Evolutionary conservation across 1,140 invertebrate genomes (phyloP).

Genomic region (Drosophila melanica): DNA sequence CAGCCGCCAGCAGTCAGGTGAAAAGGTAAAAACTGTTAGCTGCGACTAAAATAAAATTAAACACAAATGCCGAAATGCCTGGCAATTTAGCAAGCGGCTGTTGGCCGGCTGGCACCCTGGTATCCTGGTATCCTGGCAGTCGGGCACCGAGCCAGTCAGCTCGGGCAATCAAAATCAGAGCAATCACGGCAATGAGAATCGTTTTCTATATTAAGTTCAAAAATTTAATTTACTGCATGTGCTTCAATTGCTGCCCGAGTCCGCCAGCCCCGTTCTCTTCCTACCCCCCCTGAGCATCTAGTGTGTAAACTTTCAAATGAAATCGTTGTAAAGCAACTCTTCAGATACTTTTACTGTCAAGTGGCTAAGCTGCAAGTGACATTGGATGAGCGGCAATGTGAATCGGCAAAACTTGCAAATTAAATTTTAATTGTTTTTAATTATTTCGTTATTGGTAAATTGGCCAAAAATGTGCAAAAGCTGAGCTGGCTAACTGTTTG

Average conservation of each 20-base stretch:
- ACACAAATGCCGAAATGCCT: slow-evolving; percentile 48
- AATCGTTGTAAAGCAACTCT: slow-evolving; percentile 53
- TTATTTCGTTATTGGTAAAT: slow-evolving; percentile 58
- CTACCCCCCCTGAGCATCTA: slow-evolving; percentile 17
- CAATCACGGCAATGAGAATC: slow-evolving; percentile 36
- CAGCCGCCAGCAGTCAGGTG: slow-evolving; percentile 2
- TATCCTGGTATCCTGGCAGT: too few relatives aligned
- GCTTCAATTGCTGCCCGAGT: slow-evolving; percentile 41
- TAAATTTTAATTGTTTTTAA: slow-evolving; percentile 67
- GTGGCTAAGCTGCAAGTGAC: slow-evolving; percentile 40
- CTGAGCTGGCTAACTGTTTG: slow-evolving; percentile 15
- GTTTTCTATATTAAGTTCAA: slow-evolving; percentile 69
- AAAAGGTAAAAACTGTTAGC: slow-evolving; percentile 7
- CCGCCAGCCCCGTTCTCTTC: not conserved
- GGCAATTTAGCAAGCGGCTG: slow-evolving; percentile 35
- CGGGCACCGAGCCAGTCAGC: too few relatives aligned
- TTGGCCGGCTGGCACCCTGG: not conserved
- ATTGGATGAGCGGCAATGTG: slow-evolving; percentile 51
- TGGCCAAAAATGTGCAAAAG: slow-evolving; percentile 38
- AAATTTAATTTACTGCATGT: slow-evolving; percentile 70
- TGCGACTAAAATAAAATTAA: slow-evolving; percentile 45
- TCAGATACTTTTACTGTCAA: not conserved
- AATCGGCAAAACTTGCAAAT: slow-evolving; percentile 59
- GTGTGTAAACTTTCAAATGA: slow-evolving; percentile 69
- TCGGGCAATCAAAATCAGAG: slow-evolving; percentile 45